Evolutionary conservation across 2,113 vertebrate species (phyloP).

Genomic region (Macroglossus sobrinus): DNA sequence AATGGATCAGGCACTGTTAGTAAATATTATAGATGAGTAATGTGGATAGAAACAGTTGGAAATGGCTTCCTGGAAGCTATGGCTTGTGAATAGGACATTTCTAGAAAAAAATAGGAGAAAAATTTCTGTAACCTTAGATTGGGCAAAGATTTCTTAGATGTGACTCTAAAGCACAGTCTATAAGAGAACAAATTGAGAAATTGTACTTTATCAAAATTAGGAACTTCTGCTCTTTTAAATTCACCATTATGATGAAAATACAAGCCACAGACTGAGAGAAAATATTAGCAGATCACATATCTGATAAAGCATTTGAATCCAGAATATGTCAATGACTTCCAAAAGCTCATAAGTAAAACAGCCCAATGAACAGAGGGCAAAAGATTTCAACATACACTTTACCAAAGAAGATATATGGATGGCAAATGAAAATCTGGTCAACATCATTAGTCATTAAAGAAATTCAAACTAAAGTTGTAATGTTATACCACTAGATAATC

Average conservation of each 20-base stretch:
- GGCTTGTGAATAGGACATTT: background rate
- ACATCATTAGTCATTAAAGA: background rate
- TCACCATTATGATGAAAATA: background rate
- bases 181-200: background rate
- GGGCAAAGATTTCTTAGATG: background rate
- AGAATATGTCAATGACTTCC: background rate
- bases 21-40: background rate
- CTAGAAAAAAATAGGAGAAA: no score
- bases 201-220: background rate
- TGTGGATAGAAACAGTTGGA: no score
- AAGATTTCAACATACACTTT: background rate
- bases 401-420: no score
- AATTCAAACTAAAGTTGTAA: background rate
- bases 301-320: background rate
- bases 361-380: background rate
- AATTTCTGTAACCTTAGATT: background rate
- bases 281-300: background rate
- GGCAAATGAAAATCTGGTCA: no score
- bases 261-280: background rate
- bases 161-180: background rate
- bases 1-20: background rate
- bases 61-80: background rate
- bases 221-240: background rate
- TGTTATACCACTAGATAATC: accelerated
- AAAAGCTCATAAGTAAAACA: background rate